phyloP scores from a whole-genome alignment of 2,888 invertebrate species.

The Flexamia atlantica region DNA sequence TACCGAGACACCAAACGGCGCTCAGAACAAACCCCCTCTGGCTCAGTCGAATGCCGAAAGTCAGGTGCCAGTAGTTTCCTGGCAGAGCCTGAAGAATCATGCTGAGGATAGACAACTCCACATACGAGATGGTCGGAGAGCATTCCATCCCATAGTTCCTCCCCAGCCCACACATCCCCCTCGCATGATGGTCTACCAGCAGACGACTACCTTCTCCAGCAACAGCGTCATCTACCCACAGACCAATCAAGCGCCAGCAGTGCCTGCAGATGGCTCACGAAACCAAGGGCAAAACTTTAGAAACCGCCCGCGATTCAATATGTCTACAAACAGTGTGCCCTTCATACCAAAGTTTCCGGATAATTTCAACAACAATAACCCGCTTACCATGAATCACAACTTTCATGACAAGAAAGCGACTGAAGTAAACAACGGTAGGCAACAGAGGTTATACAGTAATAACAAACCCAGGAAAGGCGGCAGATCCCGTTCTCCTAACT shows the following conservation, averaged over 20 bases:
- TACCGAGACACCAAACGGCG: background rate
- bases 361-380: constrained; percentile 64
- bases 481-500: background rate
- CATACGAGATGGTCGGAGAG: constrained; percentile 41
- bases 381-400: constrained; percentile 64
- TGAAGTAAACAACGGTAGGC: constrained; percentile 44
- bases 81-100: constrained; percentile 28
- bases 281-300: constrained; percentile 29
- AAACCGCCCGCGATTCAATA: background rate
- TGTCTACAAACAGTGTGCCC: constrained; percentile 47
- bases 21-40: background rate
- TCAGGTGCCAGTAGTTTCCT: constrained; percentile 43
- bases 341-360: constrained; percentile 61
- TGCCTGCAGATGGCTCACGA: background rate
- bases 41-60: constrained; percentile 12
- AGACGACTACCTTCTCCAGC: background rate
- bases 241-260: background rate
- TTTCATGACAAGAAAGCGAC: constrained; percentile 62
- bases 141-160: constrained; percentile 40
- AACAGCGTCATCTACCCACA: background rate
- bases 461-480: constrained; percentile 26
- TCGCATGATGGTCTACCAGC: constrained; percentile 6
- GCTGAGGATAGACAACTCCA: constrained; percentile 33
- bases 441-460: constrained; percentile 7
- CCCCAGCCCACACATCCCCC: constrained; percentile 20